phyloP scores from a whole-genome alignment of 2,113 vertebrate genomes.

The Dasyurus viverrinus region DNA sequence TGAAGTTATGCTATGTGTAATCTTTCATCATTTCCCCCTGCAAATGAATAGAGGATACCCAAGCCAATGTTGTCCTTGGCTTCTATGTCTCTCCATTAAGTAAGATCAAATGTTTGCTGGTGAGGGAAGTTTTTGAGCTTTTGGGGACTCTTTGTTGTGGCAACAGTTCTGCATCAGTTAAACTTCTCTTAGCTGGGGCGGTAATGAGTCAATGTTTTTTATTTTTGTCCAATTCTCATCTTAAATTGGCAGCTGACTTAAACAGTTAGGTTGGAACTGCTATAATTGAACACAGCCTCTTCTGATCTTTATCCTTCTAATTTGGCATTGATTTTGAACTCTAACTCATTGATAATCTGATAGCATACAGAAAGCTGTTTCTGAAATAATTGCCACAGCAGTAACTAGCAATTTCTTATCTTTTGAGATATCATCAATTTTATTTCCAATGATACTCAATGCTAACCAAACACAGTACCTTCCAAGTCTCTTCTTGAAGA shows the following conservation, averaged over 20 bases:
- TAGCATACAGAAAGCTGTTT: neutral
- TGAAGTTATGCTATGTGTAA: neutral
- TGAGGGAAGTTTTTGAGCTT: neutral
- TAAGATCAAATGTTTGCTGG: neutral
- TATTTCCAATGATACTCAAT: neutral
- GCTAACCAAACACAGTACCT: neutral
- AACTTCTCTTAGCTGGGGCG: neutral
- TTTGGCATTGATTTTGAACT: neutral
- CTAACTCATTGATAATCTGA: neutral
- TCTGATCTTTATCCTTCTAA: neutral
- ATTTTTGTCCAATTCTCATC: neutral
- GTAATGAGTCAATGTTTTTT: neutral
- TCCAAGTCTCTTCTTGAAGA: neutral
- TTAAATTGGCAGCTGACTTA: neutral
- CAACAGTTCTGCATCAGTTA: neutral
- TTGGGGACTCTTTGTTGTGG: neutral
- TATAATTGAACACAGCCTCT: neutral
- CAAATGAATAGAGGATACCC: neutral
- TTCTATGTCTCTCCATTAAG: neutral
- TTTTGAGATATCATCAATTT: neutral
- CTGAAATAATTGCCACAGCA: neutral
- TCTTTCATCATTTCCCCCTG: neutral
- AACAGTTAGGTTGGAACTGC: neutral
- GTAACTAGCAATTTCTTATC: neutral
- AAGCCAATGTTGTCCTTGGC: neutral